Evolutionary conservation across 64 coral and sea anemone species (phyloP).

Genomic region (Actinia tenebrosa): DNA sequence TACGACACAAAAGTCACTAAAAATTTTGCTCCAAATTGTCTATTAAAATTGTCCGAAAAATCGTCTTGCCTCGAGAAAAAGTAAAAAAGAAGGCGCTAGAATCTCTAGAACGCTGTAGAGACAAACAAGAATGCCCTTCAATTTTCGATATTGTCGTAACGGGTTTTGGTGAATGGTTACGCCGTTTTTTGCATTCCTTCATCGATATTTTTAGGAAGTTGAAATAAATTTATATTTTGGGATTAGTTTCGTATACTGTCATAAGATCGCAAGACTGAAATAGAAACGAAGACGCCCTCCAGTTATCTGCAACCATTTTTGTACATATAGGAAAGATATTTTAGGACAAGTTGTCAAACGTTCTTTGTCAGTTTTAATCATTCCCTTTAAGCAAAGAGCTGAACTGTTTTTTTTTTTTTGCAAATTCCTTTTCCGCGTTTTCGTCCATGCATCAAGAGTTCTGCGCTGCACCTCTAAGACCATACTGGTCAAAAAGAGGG

Average conservation of each 20-base stretch:
- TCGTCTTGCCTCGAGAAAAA: background rate
- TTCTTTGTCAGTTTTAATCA: background rate
- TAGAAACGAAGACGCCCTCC: background rate
- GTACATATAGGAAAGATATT: background rate
- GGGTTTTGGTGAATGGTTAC: background rate
- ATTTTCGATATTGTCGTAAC: background rate
- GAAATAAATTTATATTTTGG: background rate
- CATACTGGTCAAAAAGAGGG: too few relatives aligned
- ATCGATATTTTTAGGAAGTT: background rate
- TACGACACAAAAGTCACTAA: background rate
- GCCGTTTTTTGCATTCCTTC: background rate
- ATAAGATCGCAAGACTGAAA: background rate
- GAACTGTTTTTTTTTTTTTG: too few relatives aligned
- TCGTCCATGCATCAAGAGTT: too few relatives aligned
- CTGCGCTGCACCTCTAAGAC: too few relatives aligned
- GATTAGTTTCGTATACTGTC: background rate
- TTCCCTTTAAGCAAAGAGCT: too few relatives aligned
- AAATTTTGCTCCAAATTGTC: background rate
- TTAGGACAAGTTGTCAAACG: background rate
- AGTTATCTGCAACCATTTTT: background rate
- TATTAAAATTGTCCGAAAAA: background rate
- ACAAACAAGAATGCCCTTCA: too few relatives aligned
- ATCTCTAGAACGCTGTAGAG: too few relatives aligned
- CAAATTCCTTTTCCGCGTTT: too few relatives aligned
- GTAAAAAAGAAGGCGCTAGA: too few relatives aligned